A percentile compares a stretch with the other conserved stretches of the same genome.
Conservation (phyloP, 2,113 vertebrate species). For the Entelurus aequoreus region DNA sequence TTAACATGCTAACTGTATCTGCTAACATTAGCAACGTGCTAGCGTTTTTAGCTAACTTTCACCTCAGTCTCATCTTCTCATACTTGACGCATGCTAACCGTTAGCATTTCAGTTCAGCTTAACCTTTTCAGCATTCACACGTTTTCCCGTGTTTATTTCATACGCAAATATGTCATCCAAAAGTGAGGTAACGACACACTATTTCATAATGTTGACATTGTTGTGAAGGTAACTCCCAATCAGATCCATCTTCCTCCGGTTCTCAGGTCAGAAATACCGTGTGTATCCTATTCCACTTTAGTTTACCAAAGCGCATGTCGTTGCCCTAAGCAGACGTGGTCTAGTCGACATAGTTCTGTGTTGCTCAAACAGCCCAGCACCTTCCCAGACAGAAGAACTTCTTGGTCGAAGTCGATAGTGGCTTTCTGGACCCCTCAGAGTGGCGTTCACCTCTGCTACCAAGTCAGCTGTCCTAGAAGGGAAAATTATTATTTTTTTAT, state of each 20-base stretch:
- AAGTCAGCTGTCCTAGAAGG: constrained; percentile 72
- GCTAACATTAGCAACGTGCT: no score
- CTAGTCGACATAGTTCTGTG: no score
- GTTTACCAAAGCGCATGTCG: not conserved
- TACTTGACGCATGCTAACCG: no score
- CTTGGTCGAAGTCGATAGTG: constrained; percentile 30
- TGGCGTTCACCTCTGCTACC: constrained; percentile 9
- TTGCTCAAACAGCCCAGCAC: constrained; percentile 54
- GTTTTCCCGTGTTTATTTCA: no score
- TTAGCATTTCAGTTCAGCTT: no score
- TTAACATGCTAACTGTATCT: no score
- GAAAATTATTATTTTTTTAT: not conserved
- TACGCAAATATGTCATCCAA: not conserved
- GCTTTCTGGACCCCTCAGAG: constrained; percentile 22
- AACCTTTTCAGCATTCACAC: no score
- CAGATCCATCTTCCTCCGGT: not conserved
- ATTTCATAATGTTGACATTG: not conserved
- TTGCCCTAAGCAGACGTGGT: not conserved
- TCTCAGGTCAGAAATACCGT: not conserved
- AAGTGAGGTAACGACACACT: not conserved
- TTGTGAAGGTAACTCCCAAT: not conserved
- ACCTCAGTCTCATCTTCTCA: no score
- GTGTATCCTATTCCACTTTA: not conserved
- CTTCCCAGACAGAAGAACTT: constrained; percentile 53
- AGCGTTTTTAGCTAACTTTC: no score